Conservation (phyloP, 2,113 vertebrate genomes). For the Megaceryle torquata region DNA sequence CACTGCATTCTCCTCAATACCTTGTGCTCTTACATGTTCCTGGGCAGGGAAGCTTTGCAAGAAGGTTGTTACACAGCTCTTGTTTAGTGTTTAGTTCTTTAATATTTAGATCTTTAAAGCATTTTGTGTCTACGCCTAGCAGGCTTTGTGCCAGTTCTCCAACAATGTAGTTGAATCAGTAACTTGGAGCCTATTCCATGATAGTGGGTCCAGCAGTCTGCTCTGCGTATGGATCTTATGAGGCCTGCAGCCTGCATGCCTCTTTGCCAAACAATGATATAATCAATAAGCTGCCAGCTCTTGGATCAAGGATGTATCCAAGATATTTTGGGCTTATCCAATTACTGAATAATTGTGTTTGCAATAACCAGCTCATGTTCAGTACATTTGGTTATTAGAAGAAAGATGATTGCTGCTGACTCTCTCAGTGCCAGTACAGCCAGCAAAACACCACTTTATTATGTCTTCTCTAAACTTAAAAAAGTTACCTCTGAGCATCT, state of each 20-base stretch:
- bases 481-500: neutral
- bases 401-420: slow-evolving; percentile 50
- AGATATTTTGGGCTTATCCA: slow-evolving; percentile 73
- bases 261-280: slow-evolving; percentile 71
- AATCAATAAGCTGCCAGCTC: slow-evolving; percentile 70
- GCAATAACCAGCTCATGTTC: slow-evolving; percentile 58
- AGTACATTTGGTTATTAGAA: slow-evolving; percentile 63
- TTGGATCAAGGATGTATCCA: slow-evolving; percentile 64
- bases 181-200: slow-evolving; percentile 51
- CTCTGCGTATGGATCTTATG: slow-evolving; percentile 58
- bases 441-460: neutral
- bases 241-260: slow-evolving; percentile 57
- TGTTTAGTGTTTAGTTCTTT: slow-evolving; percentile 67
- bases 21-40: neutral
- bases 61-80: slow-evolving; percentile 49
- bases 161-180: slow-evolving; percentile 67
- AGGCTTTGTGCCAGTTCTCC: slow-evolving; percentile 48
- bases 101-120: slow-evolving; percentile 69
- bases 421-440: neutral
- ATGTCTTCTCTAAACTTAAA: neutral
- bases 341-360: slow-evolving; percentile 71
- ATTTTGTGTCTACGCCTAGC: slow-evolving; percentile 55
- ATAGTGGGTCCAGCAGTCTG: slow-evolving; percentile 61
- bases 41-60: neutral
- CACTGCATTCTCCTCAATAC: neutral